A percentile compares a stretch with the other conserved stretches of the same genome.
Conservation (phyloP, 2,888 invertebrate genomes). For the Ommatoiulus sabulosus region DNA sequence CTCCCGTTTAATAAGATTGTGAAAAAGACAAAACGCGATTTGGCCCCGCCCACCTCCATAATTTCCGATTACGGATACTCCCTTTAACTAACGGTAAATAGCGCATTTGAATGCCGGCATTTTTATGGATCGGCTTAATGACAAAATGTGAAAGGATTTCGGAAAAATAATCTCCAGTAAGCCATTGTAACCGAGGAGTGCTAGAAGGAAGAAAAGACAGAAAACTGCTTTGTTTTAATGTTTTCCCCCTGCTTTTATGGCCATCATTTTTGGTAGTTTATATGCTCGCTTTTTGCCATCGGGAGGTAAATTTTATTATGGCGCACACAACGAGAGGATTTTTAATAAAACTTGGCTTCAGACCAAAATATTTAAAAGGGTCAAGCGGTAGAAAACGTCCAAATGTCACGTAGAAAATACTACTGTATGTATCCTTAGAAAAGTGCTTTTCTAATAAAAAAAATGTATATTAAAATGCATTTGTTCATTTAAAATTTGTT, state of each 20-base stretch:
- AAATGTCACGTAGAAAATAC: no score
- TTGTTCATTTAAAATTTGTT: no score
- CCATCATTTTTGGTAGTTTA: constrained; percentile 21
- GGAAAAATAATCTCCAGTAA: constrained; percentile 18
- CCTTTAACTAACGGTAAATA: constrained; percentile 34
- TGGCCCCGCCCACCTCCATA: not conserved
- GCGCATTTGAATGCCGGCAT: constrained; percentile 3
- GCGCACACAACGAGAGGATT: not conserved
- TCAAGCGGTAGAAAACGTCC: not conserved
- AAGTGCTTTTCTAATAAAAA: no score
- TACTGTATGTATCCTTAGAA: no score
- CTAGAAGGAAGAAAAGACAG: not conserved
- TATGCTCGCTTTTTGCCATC: constrained; percentile 24
- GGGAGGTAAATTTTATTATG: constrained; percentile 25
- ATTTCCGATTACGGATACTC: constrained; percentile 28
- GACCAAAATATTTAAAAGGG: not conserved
- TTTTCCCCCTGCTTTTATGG: not conserved
- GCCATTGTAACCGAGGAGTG: not conserved
- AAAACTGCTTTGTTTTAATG: constrained; percentile 34
- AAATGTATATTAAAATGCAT: no score
- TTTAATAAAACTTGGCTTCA: not conserved
- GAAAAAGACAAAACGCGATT: not conserved
- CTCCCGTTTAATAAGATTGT: constrained; percentile 34
- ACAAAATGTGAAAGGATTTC: constrained; percentile 21
- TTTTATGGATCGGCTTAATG: constrained; percentile 5